Percentiles rank a stretch among this genome's conserved stretches.
Conservation (phyloP, 2,113 vertebrate genomes). For the Dendrocopos noguchii region DNA sequence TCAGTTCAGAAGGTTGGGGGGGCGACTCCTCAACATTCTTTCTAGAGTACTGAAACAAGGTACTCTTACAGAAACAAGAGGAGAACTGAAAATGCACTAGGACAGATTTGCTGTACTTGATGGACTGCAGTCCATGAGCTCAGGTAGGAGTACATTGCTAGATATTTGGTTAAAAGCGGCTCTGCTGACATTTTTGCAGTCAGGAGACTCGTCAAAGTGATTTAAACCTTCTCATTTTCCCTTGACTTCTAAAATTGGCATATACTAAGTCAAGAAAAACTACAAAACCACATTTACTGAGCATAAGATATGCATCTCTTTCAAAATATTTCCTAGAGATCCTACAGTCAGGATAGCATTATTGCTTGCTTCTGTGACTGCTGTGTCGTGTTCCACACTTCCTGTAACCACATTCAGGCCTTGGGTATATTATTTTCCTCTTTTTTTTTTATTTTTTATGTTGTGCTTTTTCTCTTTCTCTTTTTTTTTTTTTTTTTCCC, state of each 20-base stretch:
- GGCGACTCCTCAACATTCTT: background rate
- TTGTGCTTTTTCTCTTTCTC: no score
- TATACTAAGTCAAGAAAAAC: background rate
- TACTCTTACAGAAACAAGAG: background rate
- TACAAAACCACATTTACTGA: background rate
- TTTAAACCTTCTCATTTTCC: background rate
- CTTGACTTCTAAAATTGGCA: background rate
- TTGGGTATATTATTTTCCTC: background rate
- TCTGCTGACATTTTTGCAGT: background rate
- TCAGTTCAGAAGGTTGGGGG: background rate
- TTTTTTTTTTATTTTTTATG: background rate
- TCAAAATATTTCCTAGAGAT: background rate
- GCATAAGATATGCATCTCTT: background rate
- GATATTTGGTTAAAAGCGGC: background rate
- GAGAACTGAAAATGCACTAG: background rate
- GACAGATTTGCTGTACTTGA: background rate
- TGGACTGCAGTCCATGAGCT: background rate
- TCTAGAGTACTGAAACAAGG: background rate
- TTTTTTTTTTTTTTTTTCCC: background rate
- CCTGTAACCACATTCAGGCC: background rate
- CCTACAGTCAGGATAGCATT: no score
- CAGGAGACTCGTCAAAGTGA: background rate
- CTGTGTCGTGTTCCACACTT: background rate
- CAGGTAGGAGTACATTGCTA: background rate
- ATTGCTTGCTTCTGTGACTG: background rate